phyloP scores from a whole-genome alignment of 2,888 invertebrate species.

The Drosophila percnosoma region DNA sequence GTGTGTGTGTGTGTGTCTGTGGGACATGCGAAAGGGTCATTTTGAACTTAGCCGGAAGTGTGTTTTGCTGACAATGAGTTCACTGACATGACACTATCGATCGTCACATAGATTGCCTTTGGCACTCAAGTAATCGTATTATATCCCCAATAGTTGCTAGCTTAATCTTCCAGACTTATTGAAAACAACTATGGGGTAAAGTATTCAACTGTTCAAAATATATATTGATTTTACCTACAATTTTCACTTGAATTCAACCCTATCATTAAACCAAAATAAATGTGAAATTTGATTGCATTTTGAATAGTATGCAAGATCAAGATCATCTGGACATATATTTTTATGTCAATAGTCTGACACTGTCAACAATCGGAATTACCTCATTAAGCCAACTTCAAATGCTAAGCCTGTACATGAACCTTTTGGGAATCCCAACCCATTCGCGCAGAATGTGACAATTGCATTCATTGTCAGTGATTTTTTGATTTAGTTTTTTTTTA shows the following conservation, averaged over 20 bases:
- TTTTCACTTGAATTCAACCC: neutral
- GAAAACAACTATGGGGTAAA: neutral
- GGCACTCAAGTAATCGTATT: neutral
- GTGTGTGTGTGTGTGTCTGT: neutral
- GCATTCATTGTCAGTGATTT: neutral
- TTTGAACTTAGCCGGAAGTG: conserved; percentile 45
- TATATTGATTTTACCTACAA: neutral
- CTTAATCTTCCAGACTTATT: neutral
- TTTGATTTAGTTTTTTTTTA: neutral
- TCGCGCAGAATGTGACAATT: neutral
- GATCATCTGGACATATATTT: neutral
- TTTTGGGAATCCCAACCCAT: conserved; percentile 7
- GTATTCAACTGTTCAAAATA: neutral
- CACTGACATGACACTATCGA: conserved; percentile 49
- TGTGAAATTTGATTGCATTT: neutral
- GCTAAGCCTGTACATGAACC: neutral
- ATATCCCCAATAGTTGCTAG: neutral
- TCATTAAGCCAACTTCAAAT: neutral
- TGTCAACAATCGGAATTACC: neutral
- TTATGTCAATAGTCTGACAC: neutral
- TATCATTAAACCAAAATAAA: neutral
- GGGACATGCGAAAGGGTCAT: conserved; percentile 1
- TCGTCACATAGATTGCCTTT: conserved; percentile 16
- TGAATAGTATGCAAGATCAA: neutral
- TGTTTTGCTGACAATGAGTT: conserved; percentile 42